Conservation (phyloP, 2,888 invertebrate species). For the Muschampia plurimacula region DNA sequence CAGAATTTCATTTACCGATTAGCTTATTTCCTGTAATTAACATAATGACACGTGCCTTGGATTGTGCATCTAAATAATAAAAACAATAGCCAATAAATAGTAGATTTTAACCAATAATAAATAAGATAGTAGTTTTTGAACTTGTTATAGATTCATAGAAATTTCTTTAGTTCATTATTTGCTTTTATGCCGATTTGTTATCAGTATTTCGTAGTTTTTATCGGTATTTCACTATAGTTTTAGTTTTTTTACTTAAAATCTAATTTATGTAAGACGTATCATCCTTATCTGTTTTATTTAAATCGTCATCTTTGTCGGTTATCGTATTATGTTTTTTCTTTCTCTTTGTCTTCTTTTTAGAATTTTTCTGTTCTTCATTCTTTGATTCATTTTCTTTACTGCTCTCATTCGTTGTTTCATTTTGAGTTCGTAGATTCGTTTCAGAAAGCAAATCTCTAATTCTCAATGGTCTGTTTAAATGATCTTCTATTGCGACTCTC, state of each 20-base stretch:
- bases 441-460: not conserved
- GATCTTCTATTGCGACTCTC: not conserved
- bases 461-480: slow-evolving; percentile 5
- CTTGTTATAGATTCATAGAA: not conserved
- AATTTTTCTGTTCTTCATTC: not conserved
- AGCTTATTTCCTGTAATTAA: too few relatives aligned
- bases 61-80: not conserved
- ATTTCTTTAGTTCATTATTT: not conserved
- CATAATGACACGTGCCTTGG: too few relatives aligned
- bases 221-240: not conserved
- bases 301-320: not conserved
- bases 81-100: too few relatives aligned
- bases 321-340: not conserved
- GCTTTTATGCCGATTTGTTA: not conserved
- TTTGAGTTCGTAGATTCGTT: not conserved
- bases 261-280: slow-evolving; percentile 20
- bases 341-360: not conserved
- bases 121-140: too few relatives aligned
- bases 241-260: not conserved
- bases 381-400: not conserved
- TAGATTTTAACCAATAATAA: too few relatives aligned
- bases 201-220: too few relatives aligned
- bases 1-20: too few relatives aligned
- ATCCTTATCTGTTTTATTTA: not conserved
- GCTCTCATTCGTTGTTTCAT: not conserved